These are phyloP conservation scores for Notarius quadriscutis DNA, from an alignment of 2,113 vertebrate genomes.

Conservation along the genomic window DNA sequence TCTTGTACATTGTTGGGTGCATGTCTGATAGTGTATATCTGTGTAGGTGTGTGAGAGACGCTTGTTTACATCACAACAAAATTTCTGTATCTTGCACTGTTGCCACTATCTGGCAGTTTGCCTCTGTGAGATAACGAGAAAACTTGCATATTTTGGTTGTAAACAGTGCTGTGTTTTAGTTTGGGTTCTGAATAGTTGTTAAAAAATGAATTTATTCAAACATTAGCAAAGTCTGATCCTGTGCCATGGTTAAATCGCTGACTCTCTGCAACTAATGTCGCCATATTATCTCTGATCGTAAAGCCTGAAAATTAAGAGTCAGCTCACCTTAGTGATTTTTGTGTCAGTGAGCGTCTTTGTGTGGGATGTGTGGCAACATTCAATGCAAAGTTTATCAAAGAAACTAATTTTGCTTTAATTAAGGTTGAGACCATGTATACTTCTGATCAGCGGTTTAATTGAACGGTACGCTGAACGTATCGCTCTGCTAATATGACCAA, in stretches of 20 bases:
- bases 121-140: not conserved
- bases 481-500: not conserved
- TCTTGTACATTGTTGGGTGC: conserved; percentile 41
- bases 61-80: conserved; percentile 39
- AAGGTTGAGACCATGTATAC: not conserved
- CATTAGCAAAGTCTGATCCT: not conserved
- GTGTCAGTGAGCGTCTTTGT: not conserved
- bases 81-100: not conserved
- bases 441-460: not conserved
- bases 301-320: not conserved
- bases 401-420: conserved; percentile 5
- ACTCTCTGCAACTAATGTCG: not conserved
- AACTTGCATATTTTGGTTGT: not conserved
- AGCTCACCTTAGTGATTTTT: not conserved
- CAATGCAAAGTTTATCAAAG: not conserved
- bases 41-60: conserved; percentile 27
- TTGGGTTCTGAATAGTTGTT: not conserved
- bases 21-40: conserved; percentile 14
- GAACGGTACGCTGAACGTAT: not conserved
- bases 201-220: not conserved
- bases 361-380: not conserved
- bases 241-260: not conserved
- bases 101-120: not conserved
- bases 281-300: not conserved
- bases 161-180: not conserved